phyloP scores from a whole-genome alignment of 2,888 invertebrate genomes.

The Dilophus febrilis region DNA sequence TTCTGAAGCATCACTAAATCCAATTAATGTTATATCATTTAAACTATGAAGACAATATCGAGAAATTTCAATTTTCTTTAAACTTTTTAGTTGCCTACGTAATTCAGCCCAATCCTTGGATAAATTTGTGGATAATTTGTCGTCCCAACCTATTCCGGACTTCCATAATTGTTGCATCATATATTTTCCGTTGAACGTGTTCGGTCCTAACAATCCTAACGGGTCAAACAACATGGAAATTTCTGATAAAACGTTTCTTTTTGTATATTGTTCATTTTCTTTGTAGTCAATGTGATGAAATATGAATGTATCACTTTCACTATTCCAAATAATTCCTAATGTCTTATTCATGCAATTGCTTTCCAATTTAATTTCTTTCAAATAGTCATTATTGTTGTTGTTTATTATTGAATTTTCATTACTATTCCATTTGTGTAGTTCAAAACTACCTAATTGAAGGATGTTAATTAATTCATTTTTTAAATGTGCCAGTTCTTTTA shows the following conservation, averaged over 20 bases:
- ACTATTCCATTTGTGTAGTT: too few species aligned
- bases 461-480: background rate
- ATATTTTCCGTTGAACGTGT: background rate
- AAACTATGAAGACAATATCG: background rate
- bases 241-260: background rate
- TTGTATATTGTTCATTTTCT: too few species aligned
- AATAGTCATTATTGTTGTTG: too few species aligned
- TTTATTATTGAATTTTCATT: too few species aligned
- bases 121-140: background rate
- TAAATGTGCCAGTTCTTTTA: background rate
- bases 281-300: too few species aligned
- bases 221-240: background rate
- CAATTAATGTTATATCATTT: background rate
- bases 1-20: too few species aligned
- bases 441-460: too few species aligned
- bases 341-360: too few species aligned
- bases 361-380: too few species aligned
- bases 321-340: too few species aligned
- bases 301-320: too few species aligned
- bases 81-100: background rate
- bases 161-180: background rate
- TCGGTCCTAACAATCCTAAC: background rate
- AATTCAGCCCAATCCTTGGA: background rate
- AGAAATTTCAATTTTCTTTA: background rate
- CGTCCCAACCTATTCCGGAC: background rate